phyloP scores from a whole-genome alignment of 1,140 invertebrate genomes.

The Drosophila bocki region DNA sequence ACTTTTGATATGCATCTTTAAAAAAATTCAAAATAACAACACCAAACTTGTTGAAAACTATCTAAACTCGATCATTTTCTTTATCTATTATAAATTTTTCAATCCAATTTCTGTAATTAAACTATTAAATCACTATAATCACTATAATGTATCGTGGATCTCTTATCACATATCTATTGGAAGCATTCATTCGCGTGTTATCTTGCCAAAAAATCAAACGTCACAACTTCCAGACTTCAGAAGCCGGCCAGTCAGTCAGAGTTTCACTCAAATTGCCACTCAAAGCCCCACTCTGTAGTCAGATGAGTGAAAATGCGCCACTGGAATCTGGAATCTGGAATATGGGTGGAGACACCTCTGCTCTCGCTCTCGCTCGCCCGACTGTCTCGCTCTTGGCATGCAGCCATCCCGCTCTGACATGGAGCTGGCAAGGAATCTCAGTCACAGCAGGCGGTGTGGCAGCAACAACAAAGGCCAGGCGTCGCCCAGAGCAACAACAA shows the following conservation, averaged over 20 bases:
- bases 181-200: constrained; percentile 14
- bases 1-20: not conserved
- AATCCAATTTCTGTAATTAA: not conserved
- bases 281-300: constrained; percentile 27
- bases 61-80: no score
- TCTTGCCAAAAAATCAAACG: constrained; percentile 18
- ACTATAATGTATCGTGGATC: not conserved
- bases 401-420: constrained; percentile 20
- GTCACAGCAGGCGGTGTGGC: constrained; percentile 41
- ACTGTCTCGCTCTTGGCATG: constrained; percentile 22
- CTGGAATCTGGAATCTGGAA: constrained; percentile 80
- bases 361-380: constrained; percentile 9
- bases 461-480: constrained; percentile 47
- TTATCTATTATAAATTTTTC: not conserved
- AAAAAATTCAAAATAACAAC: not conserved
- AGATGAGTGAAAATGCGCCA: constrained; percentile 56
- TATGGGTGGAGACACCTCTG: constrained; percentile 72
- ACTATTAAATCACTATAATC: constrained; percentile 18
- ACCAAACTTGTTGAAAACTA: no score
- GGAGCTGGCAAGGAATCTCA: constrained; percentile 57
- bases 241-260: constrained; percentile 31
- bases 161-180: constrained; percentile 19
- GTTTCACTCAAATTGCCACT: constrained; percentile 67
- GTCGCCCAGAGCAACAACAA: constrained; percentile 65
- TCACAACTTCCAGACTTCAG: constrained; percentile 15